A percentile compares a stretch with the other conserved stretches of the same genome.
Conservation (phyloP, 2,797 vertebrate genomes). For the Ceryle rudis region DNA sequence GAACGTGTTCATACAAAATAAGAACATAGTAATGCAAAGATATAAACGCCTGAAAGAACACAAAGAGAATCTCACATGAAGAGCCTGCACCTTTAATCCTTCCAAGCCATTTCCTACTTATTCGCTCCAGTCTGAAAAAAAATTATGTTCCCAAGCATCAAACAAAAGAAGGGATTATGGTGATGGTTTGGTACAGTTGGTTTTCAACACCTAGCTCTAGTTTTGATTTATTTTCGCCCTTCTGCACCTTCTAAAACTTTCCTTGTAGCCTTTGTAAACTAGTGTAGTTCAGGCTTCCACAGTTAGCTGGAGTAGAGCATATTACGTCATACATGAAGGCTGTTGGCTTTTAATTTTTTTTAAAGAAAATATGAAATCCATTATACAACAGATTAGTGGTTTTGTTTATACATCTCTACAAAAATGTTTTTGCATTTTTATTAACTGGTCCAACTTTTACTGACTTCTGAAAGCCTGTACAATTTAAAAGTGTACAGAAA, state of each 20-base stretch:
- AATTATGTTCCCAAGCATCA: slow-evolving; percentile 71
- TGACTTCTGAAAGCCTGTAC: slow-evolving; percentile 76
- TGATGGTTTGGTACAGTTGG: slow-evolving; percentile 57
- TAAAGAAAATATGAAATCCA: slow-evolving; percentile 78
- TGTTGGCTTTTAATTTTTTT: slow-evolving; percentile 63
- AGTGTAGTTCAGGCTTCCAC: slow-evolving; percentile 60
- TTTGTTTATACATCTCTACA: slow-evolving; percentile 79
- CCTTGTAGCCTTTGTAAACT: slow-evolving; percentile 56
- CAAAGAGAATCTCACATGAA: slow-evolving; percentile 69
- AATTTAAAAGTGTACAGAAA: slow-evolving; percentile 73
- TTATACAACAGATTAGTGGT: slow-evolving; percentile 75
- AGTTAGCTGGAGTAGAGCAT: slow-evolving; percentile 66
- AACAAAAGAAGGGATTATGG: slow-evolving; percentile 69
- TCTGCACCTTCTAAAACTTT: slow-evolving; percentile 60
- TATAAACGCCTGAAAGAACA: slow-evolving; percentile 82
- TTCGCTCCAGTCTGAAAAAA: slow-evolving; percentile 30
- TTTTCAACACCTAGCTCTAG: slow-evolving; percentile 64
- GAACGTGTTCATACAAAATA: slow-evolving; percentile 87
- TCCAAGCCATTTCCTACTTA: slow-evolving; percentile 50
- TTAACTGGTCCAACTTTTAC: slow-evolving; percentile 71
- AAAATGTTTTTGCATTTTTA: slow-evolving; percentile 76
- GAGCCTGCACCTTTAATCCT: slow-evolving; percentile 56
- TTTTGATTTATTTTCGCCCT: slow-evolving; percentile 64
- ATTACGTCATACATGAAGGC: slow-evolving; percentile 70
- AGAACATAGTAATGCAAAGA: slow-evolving; percentile 84